phyloP scores from a whole-genome alignment of 2,113 vertebrate genomes.

The Clarias batrachus region DNA sequence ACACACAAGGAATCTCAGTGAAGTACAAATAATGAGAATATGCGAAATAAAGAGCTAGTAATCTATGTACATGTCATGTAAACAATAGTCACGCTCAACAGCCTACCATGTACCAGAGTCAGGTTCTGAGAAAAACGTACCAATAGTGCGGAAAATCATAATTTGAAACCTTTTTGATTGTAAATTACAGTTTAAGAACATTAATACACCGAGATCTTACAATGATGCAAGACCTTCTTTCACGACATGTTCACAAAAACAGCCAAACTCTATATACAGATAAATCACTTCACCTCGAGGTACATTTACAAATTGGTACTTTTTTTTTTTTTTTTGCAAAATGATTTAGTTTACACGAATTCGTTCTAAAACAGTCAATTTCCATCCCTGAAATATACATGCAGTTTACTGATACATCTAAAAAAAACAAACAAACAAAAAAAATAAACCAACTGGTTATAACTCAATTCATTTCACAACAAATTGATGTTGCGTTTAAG shows the following conservation, averaged over 20 bases:
- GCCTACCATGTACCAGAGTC: slow-evolving; percentile 73
- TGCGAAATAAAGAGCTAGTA: slow-evolving; percentile 84
- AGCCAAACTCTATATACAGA: slow-evolving; percentile 31
- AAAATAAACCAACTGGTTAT: too few species aligned
- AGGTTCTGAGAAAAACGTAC: slow-evolving; percentile 68
- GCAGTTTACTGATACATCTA: slow-evolving; percentile 6
- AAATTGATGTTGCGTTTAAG: neutral
- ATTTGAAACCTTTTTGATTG: slow-evolving; percentile 17
- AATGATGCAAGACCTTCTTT: slow-evolving; percentile 28
- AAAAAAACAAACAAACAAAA: too few species aligned
- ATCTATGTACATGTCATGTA: slow-evolving; percentile 77
- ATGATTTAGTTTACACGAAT: slow-evolving; percentile 11
- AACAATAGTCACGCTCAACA: slow-evolving; percentile 85
- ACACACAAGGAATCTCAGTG: slow-evolving; percentile 33
- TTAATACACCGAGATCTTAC: slow-evolving; percentile 34
- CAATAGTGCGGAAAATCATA: slow-evolving; percentile 60
- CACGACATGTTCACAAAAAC: slow-evolving; percentile 36
- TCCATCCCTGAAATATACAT: slow-evolving; percentile 31
- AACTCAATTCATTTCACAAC: neutral
- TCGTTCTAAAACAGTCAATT: neutral
- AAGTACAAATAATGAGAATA: slow-evolving; percentile 62
- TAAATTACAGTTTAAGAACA: slow-evolving; percentile 47
- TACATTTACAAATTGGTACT: slow-evolving; percentile 10
- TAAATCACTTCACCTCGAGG: slow-evolving; percentile 13
- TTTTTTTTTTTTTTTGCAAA: neutral